These are phyloP conservation scores for Hydropotes inermis DNA, from an alignment of 2,113 vertebrate species.

Conservation along the genomic window DNA sequence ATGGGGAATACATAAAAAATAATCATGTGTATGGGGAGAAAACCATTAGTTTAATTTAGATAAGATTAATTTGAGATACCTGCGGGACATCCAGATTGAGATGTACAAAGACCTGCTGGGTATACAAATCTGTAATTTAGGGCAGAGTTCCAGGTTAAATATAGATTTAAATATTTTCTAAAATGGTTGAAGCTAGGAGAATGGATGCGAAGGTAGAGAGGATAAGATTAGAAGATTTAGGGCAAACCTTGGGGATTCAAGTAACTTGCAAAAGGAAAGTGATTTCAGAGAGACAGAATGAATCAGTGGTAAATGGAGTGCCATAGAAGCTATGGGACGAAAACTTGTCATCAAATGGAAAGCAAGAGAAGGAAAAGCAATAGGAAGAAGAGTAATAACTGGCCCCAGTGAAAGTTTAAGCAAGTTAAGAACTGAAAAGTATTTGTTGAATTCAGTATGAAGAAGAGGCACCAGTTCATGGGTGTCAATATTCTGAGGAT, in stretches of 20 bases:
- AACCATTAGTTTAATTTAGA: neutral
- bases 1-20: neutral
- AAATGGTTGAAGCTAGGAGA: neutral
- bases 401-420: neutral
- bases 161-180: neutral
- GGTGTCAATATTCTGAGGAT: neutral
- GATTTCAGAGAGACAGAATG: neutral
- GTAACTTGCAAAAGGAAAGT: neutral
- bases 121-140: neutral
- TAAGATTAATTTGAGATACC: neutral
- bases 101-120: neutral
- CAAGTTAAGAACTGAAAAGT: neutral
- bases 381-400: neutral
- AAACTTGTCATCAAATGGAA: neutral
- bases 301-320: neutral
- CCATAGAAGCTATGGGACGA: neutral
- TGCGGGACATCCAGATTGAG: too few species aligned
- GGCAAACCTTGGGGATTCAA: neutral
- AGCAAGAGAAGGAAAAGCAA: neutral
- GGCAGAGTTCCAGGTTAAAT: neutral
- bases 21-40: neutral
- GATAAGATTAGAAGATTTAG: neutral
- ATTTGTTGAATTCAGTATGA: neutral
- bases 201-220: neutral
- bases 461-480: neutral